Evolutionary conservation across 2,797 vertebrate species (phyloP).

Genomic region (Phrynocephalus guinanensis): DNA sequence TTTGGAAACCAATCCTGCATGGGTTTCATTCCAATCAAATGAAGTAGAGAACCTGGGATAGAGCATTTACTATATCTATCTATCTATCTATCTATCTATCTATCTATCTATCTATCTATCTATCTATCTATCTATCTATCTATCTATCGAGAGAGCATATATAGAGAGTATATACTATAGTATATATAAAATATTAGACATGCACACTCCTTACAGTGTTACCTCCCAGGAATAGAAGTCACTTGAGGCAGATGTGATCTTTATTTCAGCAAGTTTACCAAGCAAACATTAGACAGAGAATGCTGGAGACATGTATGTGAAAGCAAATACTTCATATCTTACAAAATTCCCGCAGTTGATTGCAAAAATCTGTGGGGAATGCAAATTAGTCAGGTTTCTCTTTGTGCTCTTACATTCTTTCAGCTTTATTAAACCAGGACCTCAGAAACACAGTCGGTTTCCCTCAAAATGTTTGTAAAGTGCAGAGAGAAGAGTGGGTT

Average conservation of each 20-base stretch:
- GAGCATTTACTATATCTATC: constrained; percentile 41
- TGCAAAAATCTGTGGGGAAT: constrained; percentile 71
- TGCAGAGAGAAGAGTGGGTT: constrained; percentile 62
- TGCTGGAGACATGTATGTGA: constrained; percentile 67
- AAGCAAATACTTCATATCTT: constrained; percentile 66
- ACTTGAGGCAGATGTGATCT: constrained; percentile 67
- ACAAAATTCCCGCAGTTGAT: constrained; percentile 64
- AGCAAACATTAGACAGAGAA: constrained; percentile 61
- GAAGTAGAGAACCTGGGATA: constrained; percentile 65
- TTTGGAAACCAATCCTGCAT: constrained; percentile 64
- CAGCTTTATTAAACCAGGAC: constrained; percentile 73
- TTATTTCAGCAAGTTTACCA: constrained; percentile 61
- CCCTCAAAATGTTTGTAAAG: constrained; percentile 71
- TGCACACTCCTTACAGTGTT: constrained; percentile 62
- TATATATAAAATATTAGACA: constrained; percentile 70
- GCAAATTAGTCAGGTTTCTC: constrained; percentile 71
- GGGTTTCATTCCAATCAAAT: constrained; percentile 77
- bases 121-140: no score
- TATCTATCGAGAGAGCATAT: no score
- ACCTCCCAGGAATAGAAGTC: constrained; percentile 63
- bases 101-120: no score
- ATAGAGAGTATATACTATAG: constrained; percentile 4
- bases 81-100: no score
- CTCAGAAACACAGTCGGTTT: constrained; percentile 69
- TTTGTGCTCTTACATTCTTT: constrained; percentile 73